Evolutionary conservation across 2,888 invertebrate genomes (phyloP), one percentile per base, ranked within the genome.

Genomic region (Aphelenchoides bicaudatus): DNA sequence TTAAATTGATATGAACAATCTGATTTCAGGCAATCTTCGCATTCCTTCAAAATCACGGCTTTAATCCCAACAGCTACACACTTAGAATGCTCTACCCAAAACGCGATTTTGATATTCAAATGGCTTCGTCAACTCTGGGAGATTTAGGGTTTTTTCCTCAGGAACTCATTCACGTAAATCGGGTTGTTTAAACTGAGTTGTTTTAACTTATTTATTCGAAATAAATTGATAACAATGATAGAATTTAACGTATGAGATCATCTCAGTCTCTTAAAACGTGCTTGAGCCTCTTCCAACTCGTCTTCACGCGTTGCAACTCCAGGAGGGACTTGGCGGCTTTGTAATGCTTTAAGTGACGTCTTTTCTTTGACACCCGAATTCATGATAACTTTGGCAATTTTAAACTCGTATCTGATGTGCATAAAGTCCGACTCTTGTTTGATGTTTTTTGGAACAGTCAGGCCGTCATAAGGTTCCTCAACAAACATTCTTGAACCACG

Each of bases 41-140:
- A n/a, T 71, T 61, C 53, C 59, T 71, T 21, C 50, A 52, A 16
- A 65, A 62, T 13, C 58, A 51, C 8, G 62, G 61, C 3, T 30
- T 66, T 38, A 28, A 39, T 31, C 1, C 93, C 91, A 0, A 93
- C 93, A 47, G 96, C 94, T 94, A 98, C 94, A 80, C 98, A 96
- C 86, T 91, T 46, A 61, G 70, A 1, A 57, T 71, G 6, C 62
- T 64, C 21, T 71, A 58, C 39, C 71, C 71, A 21, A 58, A 58
- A 30, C 64, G 71, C 6, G 68, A 61, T n/a, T 71, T 63, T 58
- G 54, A 52, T 19, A 5, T 59, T 5, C 59, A 60, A 3, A 54
- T 58, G 3, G 52, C 53, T 28, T 52, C 58, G 2, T 30, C 39
- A 19, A 68, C 58, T 16, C 62, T 71, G 29, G 48, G 53, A 8